Percentiles rank a stretch among this genome's conserved stretches.
phyloP scores from a whole-genome alignment of 35 echinoderm and acorn worm genomes.

The Amphiura filiformis region DNA sequence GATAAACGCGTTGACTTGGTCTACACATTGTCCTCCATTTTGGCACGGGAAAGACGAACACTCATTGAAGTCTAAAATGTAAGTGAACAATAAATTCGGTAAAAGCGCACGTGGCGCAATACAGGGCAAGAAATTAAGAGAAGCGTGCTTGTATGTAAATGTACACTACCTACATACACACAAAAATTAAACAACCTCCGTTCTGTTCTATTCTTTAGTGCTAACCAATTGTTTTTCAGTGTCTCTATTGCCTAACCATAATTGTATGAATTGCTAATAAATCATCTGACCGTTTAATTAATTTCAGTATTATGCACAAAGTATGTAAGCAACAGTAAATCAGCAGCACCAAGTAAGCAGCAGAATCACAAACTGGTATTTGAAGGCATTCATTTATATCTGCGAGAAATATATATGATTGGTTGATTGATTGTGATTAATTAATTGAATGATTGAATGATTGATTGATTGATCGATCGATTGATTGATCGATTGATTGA shows the following conservation, averaged over 20 bases:
- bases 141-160: too few relatives aligned
- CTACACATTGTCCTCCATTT: background rate
- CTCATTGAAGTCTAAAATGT: background rate
- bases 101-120: background rate
- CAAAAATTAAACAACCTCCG: background rate
- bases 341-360: background rate
- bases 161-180: too few relatives aligned
- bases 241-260: background rate
- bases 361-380: background rate
- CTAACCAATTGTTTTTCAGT: background rate
- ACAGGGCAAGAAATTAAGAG: background rate
- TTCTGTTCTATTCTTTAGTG: too few relatives aligned
- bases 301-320: background rate
- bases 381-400: background rate
- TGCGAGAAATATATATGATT: too few relatives aligned
- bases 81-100: background rate
- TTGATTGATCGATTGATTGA: too few relatives aligned
- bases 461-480: too few relatives aligned
- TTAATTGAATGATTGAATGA: too few relatives aligned
- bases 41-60: background rate
- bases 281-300: too few relatives aligned
- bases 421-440: too few relatives aligned
- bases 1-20: background rate
- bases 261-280: too few relatives aligned
- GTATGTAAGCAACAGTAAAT: background rate